phyloP scores from a whole-genome alignment of 2,797 vertebrate genomes.

The Micropoecilia bifurca region DNA sequence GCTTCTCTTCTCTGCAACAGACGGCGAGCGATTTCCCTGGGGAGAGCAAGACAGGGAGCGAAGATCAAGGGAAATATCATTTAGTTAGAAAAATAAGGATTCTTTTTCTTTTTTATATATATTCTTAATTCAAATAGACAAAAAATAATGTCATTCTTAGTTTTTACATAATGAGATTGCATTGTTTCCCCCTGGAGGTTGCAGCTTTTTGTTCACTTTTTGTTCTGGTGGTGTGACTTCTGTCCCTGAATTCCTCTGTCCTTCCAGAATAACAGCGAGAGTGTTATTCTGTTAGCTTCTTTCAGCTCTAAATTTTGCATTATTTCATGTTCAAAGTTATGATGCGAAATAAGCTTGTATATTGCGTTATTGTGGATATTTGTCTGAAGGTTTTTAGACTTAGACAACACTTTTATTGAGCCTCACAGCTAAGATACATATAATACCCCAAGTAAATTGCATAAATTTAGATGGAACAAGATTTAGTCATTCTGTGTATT shows the following conservation, averaged over 20 bases:
- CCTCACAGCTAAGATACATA: neutral
- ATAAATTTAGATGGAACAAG: neutral
- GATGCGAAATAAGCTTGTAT: neutral
- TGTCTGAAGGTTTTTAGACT: neutral
- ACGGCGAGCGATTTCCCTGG: slow-evolving; percentile 30
- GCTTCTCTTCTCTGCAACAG: slow-evolving; percentile 61
- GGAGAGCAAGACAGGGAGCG: slow-evolving; percentile 27
- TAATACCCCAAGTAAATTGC: neutral
- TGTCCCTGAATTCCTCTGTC: neutral
- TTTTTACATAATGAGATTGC: neutral
- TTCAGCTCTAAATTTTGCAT: neutral
- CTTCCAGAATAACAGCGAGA: neutral
- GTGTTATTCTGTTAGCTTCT: neutral
- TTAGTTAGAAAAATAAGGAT: slow-evolving; percentile 17
- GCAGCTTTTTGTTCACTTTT: neutral
- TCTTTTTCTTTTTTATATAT: slow-evolving; percentile 3
- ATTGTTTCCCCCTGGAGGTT: neutral
- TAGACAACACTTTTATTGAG: neutral
- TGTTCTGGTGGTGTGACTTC: neutral
- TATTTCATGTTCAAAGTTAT: neutral
- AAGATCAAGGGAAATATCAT: slow-evolving; percentile 25
- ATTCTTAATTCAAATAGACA: slow-evolving; percentile 7
- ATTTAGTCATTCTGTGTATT: neutral
- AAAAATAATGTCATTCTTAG: neutral
- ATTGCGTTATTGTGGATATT: neutral